Evolutionary conservation across 2,797 vertebrate species (phyloP).

Genomic region (Picus viridis): DNA sequence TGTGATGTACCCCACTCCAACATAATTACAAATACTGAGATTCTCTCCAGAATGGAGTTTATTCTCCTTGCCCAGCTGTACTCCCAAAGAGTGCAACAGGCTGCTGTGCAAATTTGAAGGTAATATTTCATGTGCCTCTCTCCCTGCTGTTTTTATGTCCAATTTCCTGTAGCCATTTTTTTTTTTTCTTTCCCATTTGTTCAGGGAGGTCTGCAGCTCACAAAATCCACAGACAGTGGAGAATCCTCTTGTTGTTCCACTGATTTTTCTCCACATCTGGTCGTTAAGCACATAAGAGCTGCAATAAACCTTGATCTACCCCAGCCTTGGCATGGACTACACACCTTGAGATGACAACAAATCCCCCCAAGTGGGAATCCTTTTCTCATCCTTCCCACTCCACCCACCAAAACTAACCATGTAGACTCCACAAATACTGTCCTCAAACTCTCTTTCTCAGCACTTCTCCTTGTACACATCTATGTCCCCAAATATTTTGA

Average conservation of each 20-base stretch:
- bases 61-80: not conserved
- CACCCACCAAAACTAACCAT: not conserved
- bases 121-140: not conserved
- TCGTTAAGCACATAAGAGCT: not conserved
- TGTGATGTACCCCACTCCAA: rapidly evolving
- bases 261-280: not conserved
- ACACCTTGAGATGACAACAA: not conserved
- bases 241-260: not conserved
- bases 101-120: not conserved
- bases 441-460: not conserved
- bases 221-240: not conserved
- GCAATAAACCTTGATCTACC: not conserved
- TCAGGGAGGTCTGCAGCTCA: not conserved
- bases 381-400: not conserved
- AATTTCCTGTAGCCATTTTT: not conserved
- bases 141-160: not conserved
- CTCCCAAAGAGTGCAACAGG: not conserved
- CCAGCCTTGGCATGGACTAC: not conserved
- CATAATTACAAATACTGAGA: not conserved
- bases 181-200: not conserved
- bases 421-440: not conserved
- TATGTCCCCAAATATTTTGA: not conserved
- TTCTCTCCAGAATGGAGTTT: not conserved
- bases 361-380: not conserved
- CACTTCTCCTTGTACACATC: not conserved